Evolutionary conservation across 2,888 invertebrate genomes (phyloP).

Genomic region (Drosophila quinaria): DNA sequence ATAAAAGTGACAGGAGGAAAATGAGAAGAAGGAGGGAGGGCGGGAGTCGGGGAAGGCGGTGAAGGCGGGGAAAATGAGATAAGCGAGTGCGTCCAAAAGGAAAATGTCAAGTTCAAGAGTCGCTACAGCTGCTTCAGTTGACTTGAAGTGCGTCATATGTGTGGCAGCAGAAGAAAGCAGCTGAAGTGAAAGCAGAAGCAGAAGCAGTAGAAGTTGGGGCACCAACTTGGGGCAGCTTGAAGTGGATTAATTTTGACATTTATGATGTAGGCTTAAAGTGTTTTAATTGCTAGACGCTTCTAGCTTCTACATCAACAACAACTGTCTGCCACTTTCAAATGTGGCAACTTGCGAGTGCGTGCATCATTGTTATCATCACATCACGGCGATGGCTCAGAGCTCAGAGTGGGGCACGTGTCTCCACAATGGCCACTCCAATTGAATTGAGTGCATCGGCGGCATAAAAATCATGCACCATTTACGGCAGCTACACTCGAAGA

Average conservation of each 20-base stretch:
- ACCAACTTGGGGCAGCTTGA: constrained; percentile 55
- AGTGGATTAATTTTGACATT: constrained; percentile 81
- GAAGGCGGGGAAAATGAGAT: neutral
- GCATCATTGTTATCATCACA: constrained; percentile 22
- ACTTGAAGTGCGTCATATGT: constrained; percentile 44
- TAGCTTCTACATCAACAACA: constrained; percentile 5
- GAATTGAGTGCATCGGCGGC: constrained; percentile 68
- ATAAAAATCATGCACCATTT: constrained; percentile 68
- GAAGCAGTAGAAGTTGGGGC: constrained; percentile 24
- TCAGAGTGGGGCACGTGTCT: constrained; percentile 52
- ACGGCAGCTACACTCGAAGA: constrained; percentile 1
- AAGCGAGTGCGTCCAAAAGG: constrained; percentile 41
- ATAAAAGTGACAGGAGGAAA: constrained; percentile 67
- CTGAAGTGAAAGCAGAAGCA: constrained; percentile 4
- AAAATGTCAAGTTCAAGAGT: constrained; percentile 82
- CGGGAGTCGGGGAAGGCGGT: neutral
- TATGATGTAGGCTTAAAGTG: constrained; percentile 74
- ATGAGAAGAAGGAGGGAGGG: neutral
- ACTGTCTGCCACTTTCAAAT: constrained; percentile 10
- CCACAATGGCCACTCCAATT: constrained; percentile 49
- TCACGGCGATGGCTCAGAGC: constrained; percentile 10
- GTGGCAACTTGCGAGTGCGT: constrained; percentile 16
- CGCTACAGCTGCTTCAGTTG: constrained; percentile 71
- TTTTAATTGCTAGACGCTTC: constrained; percentile 69
- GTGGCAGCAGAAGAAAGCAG: constrained; percentile 2